Percentiles rank a stretch among this genome's conserved stretches.
phyloP scores from a whole-genome alignment of 2,888 invertebrate genomes.

The Melanargia galathea region DNA sequence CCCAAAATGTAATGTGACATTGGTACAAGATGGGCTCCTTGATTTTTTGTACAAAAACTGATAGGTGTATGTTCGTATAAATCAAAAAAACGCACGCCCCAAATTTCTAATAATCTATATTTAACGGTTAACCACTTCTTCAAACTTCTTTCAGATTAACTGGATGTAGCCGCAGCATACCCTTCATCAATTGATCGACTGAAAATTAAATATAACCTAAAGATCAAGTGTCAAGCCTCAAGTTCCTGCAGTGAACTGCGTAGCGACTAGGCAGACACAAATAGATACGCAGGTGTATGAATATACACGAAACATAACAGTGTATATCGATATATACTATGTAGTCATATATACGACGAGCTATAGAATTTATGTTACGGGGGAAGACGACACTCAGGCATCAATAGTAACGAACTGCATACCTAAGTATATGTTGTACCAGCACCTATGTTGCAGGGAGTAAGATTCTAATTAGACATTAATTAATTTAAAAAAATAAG shows the following conservation, averaged over 20 bases:
- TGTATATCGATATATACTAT: not conserved
- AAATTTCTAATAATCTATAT: too few species aligned
- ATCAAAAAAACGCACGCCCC: too few species aligned
- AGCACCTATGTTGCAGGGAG: constrained; percentile 8
- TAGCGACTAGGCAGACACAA: not conserved
- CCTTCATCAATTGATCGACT: not conserved
- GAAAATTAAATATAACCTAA: not conserved
- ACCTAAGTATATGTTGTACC: not conserved
- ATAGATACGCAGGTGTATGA: not conserved
- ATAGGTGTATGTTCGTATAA: too few species aligned
- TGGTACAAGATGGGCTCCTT: too few species aligned
- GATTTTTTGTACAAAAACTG: too few species aligned
- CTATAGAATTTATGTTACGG: constrained; percentile 12
- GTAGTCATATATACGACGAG: not conserved
- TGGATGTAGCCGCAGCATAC: too few species aligned
- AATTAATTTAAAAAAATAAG: not conserved
- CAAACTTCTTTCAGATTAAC: too few species aligned
- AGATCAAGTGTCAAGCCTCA: not conserved
- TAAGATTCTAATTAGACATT: constrained; percentile 1
- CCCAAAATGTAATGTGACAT: too few species aligned
- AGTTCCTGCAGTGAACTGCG: not conserved
- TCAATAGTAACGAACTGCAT: constrained; percentile 1
- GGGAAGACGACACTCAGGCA: constrained; percentile 13
- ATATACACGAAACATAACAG: not conserved
- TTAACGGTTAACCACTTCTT: too few species aligned